phyloP scores from a whole-genome alignment of 2,888 invertebrate genomes.

The Salpingus planirostris region DNA sequence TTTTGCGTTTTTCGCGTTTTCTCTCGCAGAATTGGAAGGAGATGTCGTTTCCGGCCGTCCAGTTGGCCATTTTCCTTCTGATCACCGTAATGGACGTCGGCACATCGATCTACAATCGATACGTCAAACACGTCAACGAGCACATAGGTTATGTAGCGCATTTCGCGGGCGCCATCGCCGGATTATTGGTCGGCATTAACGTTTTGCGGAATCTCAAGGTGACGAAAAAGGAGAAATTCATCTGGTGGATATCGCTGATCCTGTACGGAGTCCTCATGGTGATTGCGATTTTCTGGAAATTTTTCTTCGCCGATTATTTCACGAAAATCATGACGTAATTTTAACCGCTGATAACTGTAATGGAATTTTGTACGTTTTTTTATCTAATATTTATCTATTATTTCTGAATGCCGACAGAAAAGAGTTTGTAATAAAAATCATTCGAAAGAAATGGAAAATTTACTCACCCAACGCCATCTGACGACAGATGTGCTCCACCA shows the following conservation, averaged over 20 bases:
- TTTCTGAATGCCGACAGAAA: too few relatives aligned
- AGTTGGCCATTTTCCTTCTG: constrained; percentile 67
- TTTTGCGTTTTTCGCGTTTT: too few relatives aligned
- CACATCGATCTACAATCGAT: constrained; percentile 79
- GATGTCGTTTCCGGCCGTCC: constrained; percentile 71
- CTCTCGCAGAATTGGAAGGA: constrained; percentile 91
- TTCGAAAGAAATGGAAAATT: too few relatives aligned
- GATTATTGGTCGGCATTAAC: constrained; percentile 57
- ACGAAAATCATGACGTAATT: too few relatives aligned
- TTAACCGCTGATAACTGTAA: too few relatives aligned
- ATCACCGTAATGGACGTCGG: constrained; percentile 74
- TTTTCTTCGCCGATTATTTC: too few relatives aligned
- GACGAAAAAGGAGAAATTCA: constrained; percentile 50
- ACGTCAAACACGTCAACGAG: constrained; percentile 47
- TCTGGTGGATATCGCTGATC: constrained; percentile 61
- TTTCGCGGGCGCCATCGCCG: constrained; percentile 59
- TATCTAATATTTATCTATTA: too few relatives aligned
- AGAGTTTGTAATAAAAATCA: too few relatives aligned
- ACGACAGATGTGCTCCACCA: too few relatives aligned
- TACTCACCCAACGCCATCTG: too few relatives aligned
- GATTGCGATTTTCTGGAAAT: constrained; percentile 18
- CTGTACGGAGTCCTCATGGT: constrained; percentile 59
- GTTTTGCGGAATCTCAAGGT: constrained; percentile 52
- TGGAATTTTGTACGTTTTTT: too few relatives aligned
- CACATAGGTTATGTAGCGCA: constrained; percentile 76